Conservation (phyloP, 2,797 vertebrate species). For the Cryptoblepharus egeriae region DNA sequence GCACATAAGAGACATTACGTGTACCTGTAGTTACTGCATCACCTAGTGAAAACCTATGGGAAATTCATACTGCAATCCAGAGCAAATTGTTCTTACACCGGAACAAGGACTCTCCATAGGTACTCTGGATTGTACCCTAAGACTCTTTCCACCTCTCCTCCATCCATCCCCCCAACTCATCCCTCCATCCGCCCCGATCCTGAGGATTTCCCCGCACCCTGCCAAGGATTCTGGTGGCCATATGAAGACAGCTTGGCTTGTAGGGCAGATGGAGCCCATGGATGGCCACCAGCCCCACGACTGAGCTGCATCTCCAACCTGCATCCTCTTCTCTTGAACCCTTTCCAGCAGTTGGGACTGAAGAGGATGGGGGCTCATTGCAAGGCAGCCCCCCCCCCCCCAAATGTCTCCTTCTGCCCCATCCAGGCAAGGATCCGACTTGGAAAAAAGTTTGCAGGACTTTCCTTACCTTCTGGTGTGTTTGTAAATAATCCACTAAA, state of each 20-base stretch:
- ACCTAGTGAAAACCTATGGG: no score
- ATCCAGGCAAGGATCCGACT: neutral
- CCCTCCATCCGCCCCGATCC: neutral
- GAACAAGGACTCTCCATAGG: no score
- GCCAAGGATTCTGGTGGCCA: no score
- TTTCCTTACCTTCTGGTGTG: conserved; percentile 72
- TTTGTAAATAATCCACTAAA: conserved; percentile 76
- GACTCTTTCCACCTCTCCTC: neutral
- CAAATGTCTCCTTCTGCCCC: neutral
- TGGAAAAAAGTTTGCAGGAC: conserved; percentile 3
- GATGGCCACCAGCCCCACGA: neutral
- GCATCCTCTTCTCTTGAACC: neutral
- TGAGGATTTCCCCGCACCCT: conserved; percentile 2
- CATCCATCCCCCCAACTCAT: neutral
- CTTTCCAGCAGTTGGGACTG: neutral
- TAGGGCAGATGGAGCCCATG: no score
- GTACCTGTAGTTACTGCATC: no score
- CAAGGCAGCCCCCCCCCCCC: no score
- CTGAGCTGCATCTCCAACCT: no score
- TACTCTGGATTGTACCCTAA: no score
- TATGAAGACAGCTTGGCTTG: no score
- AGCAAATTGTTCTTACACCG: no score
- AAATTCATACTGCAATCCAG: no score
- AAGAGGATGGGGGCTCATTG: neutral
- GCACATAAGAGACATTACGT: no score